These are phyloP conservation scores for Casuarius casuarius DNA, from an alignment of 2,113 vertebrate species.

Conservation along the genomic window DNA sequence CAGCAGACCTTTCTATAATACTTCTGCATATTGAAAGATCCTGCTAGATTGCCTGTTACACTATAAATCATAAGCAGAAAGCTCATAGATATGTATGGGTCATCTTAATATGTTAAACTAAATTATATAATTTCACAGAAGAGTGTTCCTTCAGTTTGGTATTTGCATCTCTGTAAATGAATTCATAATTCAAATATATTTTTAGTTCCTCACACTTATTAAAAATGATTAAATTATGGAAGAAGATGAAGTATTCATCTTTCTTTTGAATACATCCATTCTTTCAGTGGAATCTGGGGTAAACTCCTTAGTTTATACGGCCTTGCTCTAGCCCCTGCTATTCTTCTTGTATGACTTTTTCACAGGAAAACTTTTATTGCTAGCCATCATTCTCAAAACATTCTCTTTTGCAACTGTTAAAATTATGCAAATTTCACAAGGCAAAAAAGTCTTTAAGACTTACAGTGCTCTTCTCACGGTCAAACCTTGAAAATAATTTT, in stretches of 20 bases:
- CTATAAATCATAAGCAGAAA: neutral
- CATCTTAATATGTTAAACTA: neutral
- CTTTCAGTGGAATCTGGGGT: too few species aligned
- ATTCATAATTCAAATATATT: neutral
- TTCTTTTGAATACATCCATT: neutral
- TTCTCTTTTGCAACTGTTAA: neutral
- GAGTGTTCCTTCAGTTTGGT: neutral
- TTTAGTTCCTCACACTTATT: neutral
- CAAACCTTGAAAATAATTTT: neutral
- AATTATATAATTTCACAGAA: neutral
- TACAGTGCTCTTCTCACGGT: neutral
- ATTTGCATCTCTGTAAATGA: too few species aligned
- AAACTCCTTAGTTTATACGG: neutral
- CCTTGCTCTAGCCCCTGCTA: neutral
- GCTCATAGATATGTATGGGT: neutral
- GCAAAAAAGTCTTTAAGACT: neutral
- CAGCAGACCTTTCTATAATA: neutral
- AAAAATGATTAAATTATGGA: neutral
- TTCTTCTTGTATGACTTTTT: neutral
- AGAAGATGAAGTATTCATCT: neutral
- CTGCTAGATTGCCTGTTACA: neutral
- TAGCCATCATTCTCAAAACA: neutral
- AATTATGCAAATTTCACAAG: neutral
- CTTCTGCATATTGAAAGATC: neutral
- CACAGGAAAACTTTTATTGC: neutral